Conservation (phyloP, 1,140 invertebrate species). For the Drosophila eugracilis region DNA sequence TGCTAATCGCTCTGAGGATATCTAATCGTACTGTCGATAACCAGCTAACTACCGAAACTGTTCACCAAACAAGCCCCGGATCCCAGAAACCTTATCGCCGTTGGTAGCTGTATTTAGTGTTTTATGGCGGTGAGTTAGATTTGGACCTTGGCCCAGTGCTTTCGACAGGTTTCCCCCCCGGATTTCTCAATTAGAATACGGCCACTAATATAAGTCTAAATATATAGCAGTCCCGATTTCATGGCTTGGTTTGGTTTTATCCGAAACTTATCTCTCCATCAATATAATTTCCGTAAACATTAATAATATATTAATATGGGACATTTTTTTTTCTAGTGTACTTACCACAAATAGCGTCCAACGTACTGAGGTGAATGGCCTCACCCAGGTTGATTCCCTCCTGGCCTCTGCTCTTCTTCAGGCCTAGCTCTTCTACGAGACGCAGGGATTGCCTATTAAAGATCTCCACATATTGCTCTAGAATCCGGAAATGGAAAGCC, state of each 20-base stretch:
- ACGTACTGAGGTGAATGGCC: slow-evolving; percentile 87
- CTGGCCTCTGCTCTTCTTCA: not conserved
- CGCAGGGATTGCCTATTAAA: slow-evolving; percentile 89
- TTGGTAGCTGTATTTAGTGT: slow-evolving; percentile 5
- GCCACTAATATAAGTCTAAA: not conserved
- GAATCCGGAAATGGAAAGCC: slow-evolving; percentile 94
- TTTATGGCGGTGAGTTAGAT: slow-evolving; percentile 20
- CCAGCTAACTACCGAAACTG: not conserved
- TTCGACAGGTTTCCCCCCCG: not conserved
- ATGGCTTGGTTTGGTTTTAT: too few species aligned
- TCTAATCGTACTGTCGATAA: slow-evolving; percentile 21
- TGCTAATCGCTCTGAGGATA: slow-evolving; percentile 44
- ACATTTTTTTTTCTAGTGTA: slow-evolving; percentile 14
- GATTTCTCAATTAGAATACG: not conserved
- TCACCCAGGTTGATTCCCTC: slow-evolving; percentile 87
- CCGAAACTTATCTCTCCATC: too few species aligned
- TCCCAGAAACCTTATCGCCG: slow-evolving; percentile 31
- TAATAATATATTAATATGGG: too few species aligned
- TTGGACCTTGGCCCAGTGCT: slow-evolving; percentile 23
- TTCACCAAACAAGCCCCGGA: not conserved
- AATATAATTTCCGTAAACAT: too few species aligned
- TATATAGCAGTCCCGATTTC: too few species aligned
- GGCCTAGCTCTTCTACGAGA: slow-evolving; percentile 86
- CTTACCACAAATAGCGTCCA: slow-evolving; percentile 91
- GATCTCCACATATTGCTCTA: slow-evolving; percentile 89